phyloP scores from a whole-genome alignment of 2,888 invertebrate genomes.

The Dermolepida albohirtum region DNA sequence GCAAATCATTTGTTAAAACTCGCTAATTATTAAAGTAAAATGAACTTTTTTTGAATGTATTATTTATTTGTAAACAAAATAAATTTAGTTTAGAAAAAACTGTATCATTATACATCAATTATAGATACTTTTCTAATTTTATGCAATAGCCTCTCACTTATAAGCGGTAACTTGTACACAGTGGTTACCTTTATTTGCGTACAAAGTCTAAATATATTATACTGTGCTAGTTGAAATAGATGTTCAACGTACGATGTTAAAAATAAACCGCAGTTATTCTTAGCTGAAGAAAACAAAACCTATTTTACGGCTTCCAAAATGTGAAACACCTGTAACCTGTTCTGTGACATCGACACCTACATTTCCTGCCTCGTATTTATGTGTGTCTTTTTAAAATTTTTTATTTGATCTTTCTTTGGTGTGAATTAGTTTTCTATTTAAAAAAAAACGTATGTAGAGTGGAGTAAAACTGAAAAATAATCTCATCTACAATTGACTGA shows the following conservation, averaged over 20 bases:
- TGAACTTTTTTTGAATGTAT: no score
- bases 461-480: no score
- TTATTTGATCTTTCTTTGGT: no score
- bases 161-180: no score
- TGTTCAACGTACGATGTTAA: conserved; percentile 6
- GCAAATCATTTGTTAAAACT: no score
- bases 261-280: conserved; percentile 15
- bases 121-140: not conserved
- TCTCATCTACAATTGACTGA: no score
- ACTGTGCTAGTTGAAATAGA: conserved; percentile 7
- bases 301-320: conserved; percentile 24
- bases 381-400: no score
- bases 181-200: not conserved
- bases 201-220: conserved; percentile 20
- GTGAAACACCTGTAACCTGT: conserved; percentile 28
- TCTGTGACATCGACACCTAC: conserved; percentile 29
- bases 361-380: conserved; percentile 9
- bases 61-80: no score
- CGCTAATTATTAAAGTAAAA: no score
- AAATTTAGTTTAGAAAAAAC: not conserved
- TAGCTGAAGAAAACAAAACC: conserved; percentile 24
- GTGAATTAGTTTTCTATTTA: no score
- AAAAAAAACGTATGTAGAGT: no score
- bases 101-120: not conserved
- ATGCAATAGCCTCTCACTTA: not conserved